Percentiles rank a stretch among this genome's conserved stretches.
Conservation (phyloP, 2,113 vertebrate genomes). For the Panthera leo region DNA sequence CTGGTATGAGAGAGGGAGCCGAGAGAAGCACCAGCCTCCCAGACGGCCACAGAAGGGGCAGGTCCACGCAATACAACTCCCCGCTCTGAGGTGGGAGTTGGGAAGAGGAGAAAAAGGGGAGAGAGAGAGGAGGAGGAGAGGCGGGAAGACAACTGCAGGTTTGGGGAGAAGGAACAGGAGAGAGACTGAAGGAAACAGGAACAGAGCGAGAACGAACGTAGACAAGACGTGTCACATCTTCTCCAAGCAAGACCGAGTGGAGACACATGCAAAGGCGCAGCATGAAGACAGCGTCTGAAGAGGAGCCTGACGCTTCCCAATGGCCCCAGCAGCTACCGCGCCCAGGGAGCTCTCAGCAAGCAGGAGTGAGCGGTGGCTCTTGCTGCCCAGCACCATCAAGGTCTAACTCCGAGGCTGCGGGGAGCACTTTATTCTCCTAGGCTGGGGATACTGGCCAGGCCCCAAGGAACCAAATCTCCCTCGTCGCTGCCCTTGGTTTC, state of each 20-base stretch:
- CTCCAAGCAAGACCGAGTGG: constrained; percentile 91
- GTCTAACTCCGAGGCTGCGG: not conserved
- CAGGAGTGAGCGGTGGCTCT: constrained; percentile 42
- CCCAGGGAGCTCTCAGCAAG: constrained; percentile 52
- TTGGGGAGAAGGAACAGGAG: constrained; percentile 71
- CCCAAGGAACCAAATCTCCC: not conserved
- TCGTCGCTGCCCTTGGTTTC: constrained; percentile 59
- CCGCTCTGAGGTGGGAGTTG: constrained; percentile 90
- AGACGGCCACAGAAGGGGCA: constrained; percentile 87
- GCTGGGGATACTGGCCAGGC: constrained; percentile 16
- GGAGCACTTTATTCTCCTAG: not conserved
- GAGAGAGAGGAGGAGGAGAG: constrained; percentile 65
- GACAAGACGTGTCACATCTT: constrained; percentile 93
- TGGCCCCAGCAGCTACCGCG: constrained; percentile 38
- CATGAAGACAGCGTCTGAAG: constrained; percentile 95
- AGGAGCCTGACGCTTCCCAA: constrained; percentile 84
- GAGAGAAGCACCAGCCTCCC: constrained; percentile 75
- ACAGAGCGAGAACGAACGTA: constrained; percentile 83
- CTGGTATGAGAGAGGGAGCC: not conserved
- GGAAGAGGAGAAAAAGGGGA: constrained; percentile 87
- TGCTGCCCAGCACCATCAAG: constrained; percentile 24
- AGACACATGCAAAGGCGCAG: constrained; percentile 92
- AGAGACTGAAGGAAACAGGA: constrained; percentile 41
- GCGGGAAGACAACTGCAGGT: constrained; percentile 79
- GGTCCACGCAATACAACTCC: constrained; percentile 90